Conservation (phyloP, 92 coral and sea anemone species). For the Bergia puertoricense region DNA sequence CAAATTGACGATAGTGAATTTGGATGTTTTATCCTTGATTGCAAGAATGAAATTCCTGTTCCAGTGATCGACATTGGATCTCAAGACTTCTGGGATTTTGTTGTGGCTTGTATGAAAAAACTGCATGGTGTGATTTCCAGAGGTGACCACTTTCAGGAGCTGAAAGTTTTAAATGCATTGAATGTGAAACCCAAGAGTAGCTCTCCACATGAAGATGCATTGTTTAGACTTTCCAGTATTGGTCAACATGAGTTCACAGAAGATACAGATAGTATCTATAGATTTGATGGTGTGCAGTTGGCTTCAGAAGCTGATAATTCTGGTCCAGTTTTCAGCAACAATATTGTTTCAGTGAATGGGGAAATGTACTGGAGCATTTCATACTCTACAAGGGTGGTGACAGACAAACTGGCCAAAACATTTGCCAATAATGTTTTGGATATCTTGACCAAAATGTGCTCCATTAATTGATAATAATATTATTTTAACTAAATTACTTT, state of each 20-base stretch:
- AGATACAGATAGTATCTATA: constrained; percentile 16
- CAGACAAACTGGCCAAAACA: constrained; percentile 57
- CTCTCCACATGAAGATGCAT: constrained; percentile 53
- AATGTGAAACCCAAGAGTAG: constrained; percentile 43
- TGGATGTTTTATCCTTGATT: constrained; percentile 66
- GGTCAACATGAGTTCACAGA: constrained; percentile 50
- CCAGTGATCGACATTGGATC: constrained; percentile 30
- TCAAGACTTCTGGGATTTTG: constrained; percentile 71
- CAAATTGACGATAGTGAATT: constrained; percentile 42
- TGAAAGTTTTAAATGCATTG: constrained; percentile 56
- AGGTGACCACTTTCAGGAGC: constrained; percentile 54
- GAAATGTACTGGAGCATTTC: constrained; percentile 68
- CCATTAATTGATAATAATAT: neutral
- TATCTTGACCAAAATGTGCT: constrained; percentile 32
- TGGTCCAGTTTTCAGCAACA: constrained; percentile 82
- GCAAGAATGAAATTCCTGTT: constrained; percentile 51
- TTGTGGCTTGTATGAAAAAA: constrained; percentile 52
- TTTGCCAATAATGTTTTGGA: constrained; percentile 65
- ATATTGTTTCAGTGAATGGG: constrained; percentile 66
- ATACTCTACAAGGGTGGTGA: constrained; percentile 67
- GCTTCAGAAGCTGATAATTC: constrained; percentile 63
- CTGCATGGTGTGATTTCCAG: constrained; percentile 52
- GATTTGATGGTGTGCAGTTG: constrained; percentile 65
- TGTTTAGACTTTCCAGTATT: constrained; percentile 63
- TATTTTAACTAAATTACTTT: neutral